A percentile compares a stretch with the other conserved stretches of the same genome.
Conservation (phyloP, 2,888 invertebrate species). For the Scaeva pyrastri region DNA sequence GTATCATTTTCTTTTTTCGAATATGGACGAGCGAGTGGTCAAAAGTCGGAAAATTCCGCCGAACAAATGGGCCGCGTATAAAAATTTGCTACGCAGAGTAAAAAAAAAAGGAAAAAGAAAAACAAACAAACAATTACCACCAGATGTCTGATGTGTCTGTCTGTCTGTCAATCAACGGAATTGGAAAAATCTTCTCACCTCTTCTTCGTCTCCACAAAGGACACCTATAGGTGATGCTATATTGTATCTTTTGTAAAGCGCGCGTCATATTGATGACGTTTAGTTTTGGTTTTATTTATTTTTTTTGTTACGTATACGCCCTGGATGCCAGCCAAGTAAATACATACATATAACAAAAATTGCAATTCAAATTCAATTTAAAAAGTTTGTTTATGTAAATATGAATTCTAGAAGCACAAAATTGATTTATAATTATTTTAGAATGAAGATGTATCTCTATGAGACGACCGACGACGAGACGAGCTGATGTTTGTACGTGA, state of each 20-base stretch:
- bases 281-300: constrained; percentile 2
- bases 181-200: background rate
- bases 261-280: constrained; percentile 49
- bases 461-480: no score
- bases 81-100: constrained; percentile 17
- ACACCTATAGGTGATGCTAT: background rate
- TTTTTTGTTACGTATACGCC: constrained; percentile 58
- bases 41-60: constrained; percentile 21
- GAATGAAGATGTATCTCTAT: constrained; percentile 7
- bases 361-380: constrained; percentile 23
- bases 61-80: constrained; percentile 18
- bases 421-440: constrained; percentile 32
- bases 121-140: constrained; percentile 39
- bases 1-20: constrained; percentile 20
- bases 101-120: no score
- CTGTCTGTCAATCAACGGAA: constrained; percentile 41
- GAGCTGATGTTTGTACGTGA: background rate
- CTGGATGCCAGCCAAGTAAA: constrained; percentile 23
- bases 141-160: constrained; percentile 48
- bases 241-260: background rate
- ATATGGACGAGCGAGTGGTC: background rate
- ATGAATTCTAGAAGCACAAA: background rate
- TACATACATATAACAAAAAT: no score
- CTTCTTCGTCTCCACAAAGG: background rate
- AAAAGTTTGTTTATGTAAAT: constrained; percentile 3